Conservation (phyloP, 2,797 vertebrate genomes). For the Garrulus glandarius region DNA sequence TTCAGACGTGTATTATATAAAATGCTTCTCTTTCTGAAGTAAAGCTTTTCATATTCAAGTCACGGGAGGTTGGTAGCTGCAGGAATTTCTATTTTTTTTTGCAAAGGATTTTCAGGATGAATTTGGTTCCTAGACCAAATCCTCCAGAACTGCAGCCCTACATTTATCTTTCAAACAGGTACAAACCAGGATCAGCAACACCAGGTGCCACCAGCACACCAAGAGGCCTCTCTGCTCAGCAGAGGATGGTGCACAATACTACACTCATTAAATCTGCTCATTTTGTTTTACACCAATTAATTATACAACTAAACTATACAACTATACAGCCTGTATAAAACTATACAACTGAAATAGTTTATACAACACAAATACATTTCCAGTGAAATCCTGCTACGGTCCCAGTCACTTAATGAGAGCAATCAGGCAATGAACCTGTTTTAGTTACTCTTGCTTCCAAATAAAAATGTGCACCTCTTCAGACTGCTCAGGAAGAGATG, state of each 20-base stretch:
- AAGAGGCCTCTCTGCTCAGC: not conserved
- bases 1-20: not conserved
- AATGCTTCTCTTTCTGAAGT: not conserved
- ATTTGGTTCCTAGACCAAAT: not conserved
- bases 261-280: not conserved
- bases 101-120: not conserved
- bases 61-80: not conserved
- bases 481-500: not conserved
- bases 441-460: not conserved
- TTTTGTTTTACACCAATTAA: not conserved
- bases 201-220: not conserved
- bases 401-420: not conserved
- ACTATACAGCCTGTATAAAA: not conserved
- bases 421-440: not conserved
- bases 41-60: not conserved
- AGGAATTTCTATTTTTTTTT: not conserved
- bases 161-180: not conserved
- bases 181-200: not conserved
- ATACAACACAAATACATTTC: not conserved
- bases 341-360: rapidly evolving
- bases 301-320: not conserved
- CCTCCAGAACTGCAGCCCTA: not conserved
- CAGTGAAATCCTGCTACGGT: not conserved
- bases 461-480: not conserved
- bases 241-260: not conserved